A percentile compares a stretch with the other conserved stretches of the same genome.
These are phyloP conservation scores for Chesias legatella DNA, from an alignment of 2,888 invertebrate species.

Conservation along the genomic window DNA sequence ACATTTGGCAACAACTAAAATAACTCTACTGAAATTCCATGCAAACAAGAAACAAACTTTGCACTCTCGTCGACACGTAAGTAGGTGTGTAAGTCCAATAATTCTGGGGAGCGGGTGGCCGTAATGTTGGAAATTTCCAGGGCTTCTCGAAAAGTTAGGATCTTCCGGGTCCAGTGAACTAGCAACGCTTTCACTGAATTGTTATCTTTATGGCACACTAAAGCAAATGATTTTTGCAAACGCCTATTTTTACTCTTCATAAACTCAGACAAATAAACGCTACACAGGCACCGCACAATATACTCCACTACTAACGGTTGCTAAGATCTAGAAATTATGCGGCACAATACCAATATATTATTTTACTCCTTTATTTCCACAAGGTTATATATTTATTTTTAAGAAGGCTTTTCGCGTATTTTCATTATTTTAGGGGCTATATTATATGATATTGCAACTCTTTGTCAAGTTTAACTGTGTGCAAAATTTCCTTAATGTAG, in stretches of 20 bases:
- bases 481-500: constrained; percentile 38
- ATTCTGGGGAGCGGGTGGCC: constrained; percentile 69
- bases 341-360: no score
- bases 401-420: background rate
- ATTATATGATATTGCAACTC: constrained; percentile 19
- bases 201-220: constrained; percentile 35
- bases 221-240: constrained; percentile 16
- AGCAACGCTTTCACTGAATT: constrained; percentile 47
- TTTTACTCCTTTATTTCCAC: background rate
- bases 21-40: constrained; percentile 51
- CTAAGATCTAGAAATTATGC: no score
- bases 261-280: constrained; percentile 5
- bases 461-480: constrained; percentile 40
- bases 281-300: background rate
- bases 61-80: constrained; percentile 63
- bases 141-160: constrained; percentile 55
- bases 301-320: no score
- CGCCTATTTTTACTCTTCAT: constrained; percentile 6
- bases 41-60: constrained; percentile 70
- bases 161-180: constrained; percentile 55
- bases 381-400: background rate
- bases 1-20: constrained; percentile 37
- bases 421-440: constrained; percentile 4
- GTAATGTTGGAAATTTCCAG: constrained; percentile 70
- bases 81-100: constrained; percentile 71